Conservation (phyloP, 2,888 invertebrate genomes). For the Eristalis pertinax region DNA sequence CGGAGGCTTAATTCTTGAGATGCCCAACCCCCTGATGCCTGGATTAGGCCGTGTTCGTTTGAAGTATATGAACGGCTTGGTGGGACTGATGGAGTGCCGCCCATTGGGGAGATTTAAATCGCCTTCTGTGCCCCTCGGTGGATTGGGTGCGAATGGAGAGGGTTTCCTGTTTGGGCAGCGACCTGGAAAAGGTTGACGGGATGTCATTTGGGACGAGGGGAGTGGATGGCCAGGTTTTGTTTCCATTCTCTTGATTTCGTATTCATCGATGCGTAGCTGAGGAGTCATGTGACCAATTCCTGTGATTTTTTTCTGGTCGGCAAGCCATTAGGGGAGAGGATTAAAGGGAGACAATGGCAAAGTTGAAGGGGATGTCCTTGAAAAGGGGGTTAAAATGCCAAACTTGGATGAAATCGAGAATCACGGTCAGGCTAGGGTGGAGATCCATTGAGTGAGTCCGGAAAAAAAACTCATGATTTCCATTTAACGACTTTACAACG, state of each 20-base stretch:
- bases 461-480: too few relatives aligned
- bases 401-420: too few relatives aligned
- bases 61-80: conserved; percentile 17
- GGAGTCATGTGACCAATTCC: neutral
- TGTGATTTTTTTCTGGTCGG: neutral
- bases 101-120: conserved; percentile 10
- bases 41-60: conserved; percentile 19
- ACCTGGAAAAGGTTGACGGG: neutral
- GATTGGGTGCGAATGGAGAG: neutral
- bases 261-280: neutral
- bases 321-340: neutral
- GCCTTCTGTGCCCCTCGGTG: neutral
- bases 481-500: too few relatives aligned
- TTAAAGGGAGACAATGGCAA: neutral
- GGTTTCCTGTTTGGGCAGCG: neutral
- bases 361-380: too few relatives aligned
- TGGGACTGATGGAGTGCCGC: neutral
- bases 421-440: too few relatives aligned
- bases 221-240: neutral
- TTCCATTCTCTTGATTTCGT: neutral
- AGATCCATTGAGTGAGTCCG: too few relatives aligned
- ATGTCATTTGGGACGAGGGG: neutral
- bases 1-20: neutral
- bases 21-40: neutral
- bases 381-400: too few relatives aligned